These are phyloP conservation scores for Proctacanthus coquilletti DNA, from an alignment of 1,140 invertebrate species.

Conservation along the genomic window DNA sequence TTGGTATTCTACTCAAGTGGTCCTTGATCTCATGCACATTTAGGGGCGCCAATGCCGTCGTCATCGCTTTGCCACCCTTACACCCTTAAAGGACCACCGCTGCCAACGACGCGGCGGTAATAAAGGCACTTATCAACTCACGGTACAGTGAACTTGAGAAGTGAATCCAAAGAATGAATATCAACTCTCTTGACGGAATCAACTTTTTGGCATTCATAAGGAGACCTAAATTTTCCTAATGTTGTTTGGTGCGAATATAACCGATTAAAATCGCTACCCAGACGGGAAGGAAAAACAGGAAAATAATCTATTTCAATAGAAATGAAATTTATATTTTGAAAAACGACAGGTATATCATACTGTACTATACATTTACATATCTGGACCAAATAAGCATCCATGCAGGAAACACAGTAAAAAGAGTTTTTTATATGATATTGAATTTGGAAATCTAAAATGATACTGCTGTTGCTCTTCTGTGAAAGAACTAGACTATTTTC, in stretches of 20 bases:
- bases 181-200: not conserved
- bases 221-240: not conserved
- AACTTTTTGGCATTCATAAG: not conserved
- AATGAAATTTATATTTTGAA: not conserved
- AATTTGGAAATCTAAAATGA: too few relatives aligned
- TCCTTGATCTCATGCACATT: not conserved
- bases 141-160: not conserved
- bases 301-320: too few relatives aligned
- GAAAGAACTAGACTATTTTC: too few relatives aligned
- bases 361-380: not conserved
- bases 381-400: too few relatives aligned
- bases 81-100: too few relatives aligned
- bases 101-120: not conserved
- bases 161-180: not conserved
- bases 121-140: not conserved
- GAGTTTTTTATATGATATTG: too few relatives aligned
- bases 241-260: not conserved
- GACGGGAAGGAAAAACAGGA: not conserved
- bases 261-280: not conserved
- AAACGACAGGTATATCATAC: not conserved
- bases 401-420: too few relatives aligned
- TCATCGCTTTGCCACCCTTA: not conserved
- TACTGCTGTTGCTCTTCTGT: too few relatives aligned
- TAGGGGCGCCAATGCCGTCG: not conserved
- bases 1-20: not conserved